These are phyloP conservation scores for Cyrtorhinus lividipennis DNA, from an alignment of 1,140 invertebrate genomes.

Conservation along the genomic window DNA sequence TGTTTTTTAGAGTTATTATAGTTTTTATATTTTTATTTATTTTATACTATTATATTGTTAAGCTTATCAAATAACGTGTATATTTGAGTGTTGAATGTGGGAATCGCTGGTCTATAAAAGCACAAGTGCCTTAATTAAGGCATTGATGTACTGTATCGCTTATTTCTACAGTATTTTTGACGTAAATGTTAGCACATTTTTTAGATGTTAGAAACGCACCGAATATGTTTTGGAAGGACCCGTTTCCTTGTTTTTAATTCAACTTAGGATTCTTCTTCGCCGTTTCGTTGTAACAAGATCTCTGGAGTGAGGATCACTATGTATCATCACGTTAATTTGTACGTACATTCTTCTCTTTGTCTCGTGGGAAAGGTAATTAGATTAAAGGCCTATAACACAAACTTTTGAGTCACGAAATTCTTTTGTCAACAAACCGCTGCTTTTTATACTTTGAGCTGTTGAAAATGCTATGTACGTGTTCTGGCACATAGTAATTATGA, in stretches of 20 bases:
- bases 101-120: slow-evolving; percentile 11
- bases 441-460: not conserved
- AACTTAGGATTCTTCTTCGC: not conserved
- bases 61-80: slow-evolving; percentile 7
- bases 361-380: not conserved
- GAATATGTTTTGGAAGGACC: not conserved
- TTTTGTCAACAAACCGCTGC: not conserved
- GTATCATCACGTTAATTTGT: not conserved
- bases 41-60: not conserved
- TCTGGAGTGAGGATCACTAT: not conserved
- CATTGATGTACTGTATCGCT: slow-evolving; percentile 11
- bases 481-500: not conserved
- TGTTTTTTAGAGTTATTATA: slow-evolving; percentile 7
- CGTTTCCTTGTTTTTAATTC: not conserved
- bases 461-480: not conserved
- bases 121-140: slow-evolving; percentile 16
- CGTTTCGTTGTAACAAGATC: slow-evolving; percentile 2
- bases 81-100: slow-evolving; percentile 8
- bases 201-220: not conserved
- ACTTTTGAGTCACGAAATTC: not conserved
- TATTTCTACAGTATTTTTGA: slow-evolving; percentile 10
- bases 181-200: slow-evolving; percentile 10
- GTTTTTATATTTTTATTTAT: slow-evolving; percentile 6
- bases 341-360: not conserved
- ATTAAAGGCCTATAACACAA: not conserved